A percentile compares a stretch with the other conserved stretches of the same genome.
Conservation (phyloP, 2,888 invertebrate genomes). For the Campoletis raptor region DNA sequence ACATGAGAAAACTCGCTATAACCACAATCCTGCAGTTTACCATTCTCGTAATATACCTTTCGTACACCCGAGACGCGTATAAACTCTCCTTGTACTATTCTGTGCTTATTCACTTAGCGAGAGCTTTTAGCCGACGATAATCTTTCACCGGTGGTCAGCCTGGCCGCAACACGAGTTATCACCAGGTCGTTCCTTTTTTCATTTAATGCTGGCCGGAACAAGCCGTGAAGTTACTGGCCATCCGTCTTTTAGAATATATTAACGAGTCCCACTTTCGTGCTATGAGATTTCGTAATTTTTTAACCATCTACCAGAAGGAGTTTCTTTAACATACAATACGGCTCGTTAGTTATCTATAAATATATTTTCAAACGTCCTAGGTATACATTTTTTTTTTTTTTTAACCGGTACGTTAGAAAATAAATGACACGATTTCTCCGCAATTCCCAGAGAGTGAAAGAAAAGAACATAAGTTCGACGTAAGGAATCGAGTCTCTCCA, state of each 20-base stretch:
- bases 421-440: neutral
- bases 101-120: slow-evolving; percentile 57
- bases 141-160: slow-evolving; percentile 43
- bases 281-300: neutral
- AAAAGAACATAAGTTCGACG: slow-evolving; percentile 48
- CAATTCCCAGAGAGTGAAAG: neutral
- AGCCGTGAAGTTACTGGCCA: neutral
- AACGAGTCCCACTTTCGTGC: neutral
- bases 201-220: neutral
- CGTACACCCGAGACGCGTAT: slow-evolving; percentile 44
- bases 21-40: slow-evolving; percentile 50
- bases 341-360: neutral
- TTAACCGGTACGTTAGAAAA: too few relatives aligned
- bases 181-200: neutral
- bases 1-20: slow-evolving; percentile 45
- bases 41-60: slow-evolving; percentile 45
- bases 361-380: neutral
- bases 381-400: too few relatives aligned
- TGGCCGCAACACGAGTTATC: slow-evolving; percentile 30
- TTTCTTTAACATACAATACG: too few relatives aligned
- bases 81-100: slow-evolving; percentile 3
- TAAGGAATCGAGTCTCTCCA: slow-evolving; percentile 57
- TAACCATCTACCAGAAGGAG: too few relatives aligned
- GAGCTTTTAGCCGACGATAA: slow-evolving; percentile 56
- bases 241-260: neutral